phyloP scores from a whole-genome alignment of 1,140 invertebrate genomes.

The Drosophila lini region DNA sequence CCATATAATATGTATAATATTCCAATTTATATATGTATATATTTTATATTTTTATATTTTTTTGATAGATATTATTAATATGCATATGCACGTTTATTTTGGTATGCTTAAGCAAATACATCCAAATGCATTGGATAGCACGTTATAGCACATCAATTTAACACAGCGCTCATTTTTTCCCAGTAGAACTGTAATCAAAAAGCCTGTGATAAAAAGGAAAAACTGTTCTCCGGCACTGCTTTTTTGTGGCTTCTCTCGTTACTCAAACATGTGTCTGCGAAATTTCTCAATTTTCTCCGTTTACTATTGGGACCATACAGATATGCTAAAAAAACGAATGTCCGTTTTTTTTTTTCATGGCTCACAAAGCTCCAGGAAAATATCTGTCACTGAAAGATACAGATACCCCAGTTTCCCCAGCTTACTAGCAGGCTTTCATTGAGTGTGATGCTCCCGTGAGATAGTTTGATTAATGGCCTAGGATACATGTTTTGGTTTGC shows the following conservation, averaged over 20 bases:
- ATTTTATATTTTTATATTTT: too few relatives aligned
- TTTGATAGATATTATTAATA: too few relatives aligned
- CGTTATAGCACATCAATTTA: background rate
- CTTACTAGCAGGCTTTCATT: conserved; percentile 41
- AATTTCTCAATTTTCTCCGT: conserved; percentile 64
- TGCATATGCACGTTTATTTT: background rate
- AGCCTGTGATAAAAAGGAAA: conserved; percentile 6
- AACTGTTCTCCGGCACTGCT: background rate
- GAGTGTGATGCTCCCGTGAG: conserved; percentile 76
- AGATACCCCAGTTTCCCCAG: conserved; percentile 37
- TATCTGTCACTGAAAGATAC: conserved; percentile 73
- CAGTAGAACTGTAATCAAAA: conserved; percentile 52
- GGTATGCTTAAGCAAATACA: background rate
- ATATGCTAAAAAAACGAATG: conserved; percentile 75
- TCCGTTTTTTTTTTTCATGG: conserved; percentile 28
- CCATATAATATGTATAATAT: background rate
- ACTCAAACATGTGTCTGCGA: conserved; percentile 25
- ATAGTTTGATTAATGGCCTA: conserved; percentile 80
- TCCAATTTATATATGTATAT: background rate
- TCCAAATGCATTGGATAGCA: background rate
- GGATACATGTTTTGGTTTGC: conserved; percentile 57
- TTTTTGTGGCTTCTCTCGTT: conserved; percentile 33
- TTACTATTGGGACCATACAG: conserved; percentile 51
- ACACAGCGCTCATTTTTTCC: conserved; percentile 3
- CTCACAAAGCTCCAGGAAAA: conserved; percentile 67